A percentile compares a stretch with the other conserved stretches of the same genome.
Conservation (phyloP, 2,797 vertebrate genomes). For the Melanotaenia nigrans region DNA sequence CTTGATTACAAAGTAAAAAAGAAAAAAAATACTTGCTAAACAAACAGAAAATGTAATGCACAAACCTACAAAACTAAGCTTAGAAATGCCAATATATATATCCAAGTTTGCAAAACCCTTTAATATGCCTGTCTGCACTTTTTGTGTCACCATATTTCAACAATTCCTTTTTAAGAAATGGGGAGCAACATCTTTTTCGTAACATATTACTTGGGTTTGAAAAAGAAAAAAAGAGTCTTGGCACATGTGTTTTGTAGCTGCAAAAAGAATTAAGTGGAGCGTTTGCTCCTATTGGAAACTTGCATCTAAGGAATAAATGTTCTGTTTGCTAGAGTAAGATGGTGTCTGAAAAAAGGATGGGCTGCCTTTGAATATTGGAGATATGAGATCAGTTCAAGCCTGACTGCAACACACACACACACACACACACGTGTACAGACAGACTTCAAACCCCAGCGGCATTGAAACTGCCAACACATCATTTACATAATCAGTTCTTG, state of each 20-base stretch:
- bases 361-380: conserved; percentile 39
- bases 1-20: background rate
- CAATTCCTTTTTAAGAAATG: background rate
- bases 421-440: conserved; percentile 28
- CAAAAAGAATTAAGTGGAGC: conserved; percentile 15
- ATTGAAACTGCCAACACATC: conserved; percentile 76
- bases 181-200: background rate
- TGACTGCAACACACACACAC: conserved; percentile 38
- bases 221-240: background rate
- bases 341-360: conserved; percentile 28
- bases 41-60: background rate
- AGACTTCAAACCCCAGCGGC: conserved; percentile 71
- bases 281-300: conserved; percentile 21
- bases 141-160: background rate
- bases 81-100: background rate
- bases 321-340: conserved; percentile 27
- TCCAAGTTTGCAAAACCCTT: background rate
- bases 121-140: background rate
- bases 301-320: conserved; percentile 29
- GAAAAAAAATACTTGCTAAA: background rate
- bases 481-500: conserved; percentile 86
- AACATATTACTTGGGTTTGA: background rate
- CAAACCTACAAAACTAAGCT: background rate
- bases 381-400: conserved; percentile 58
- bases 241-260: background rate